Percentiles rank a stretch among this genome's conserved stretches.
phyloP scores from a whole-genome alignment of 1,140 invertebrate genomes.

The Procambarus virginalis region DNA sequence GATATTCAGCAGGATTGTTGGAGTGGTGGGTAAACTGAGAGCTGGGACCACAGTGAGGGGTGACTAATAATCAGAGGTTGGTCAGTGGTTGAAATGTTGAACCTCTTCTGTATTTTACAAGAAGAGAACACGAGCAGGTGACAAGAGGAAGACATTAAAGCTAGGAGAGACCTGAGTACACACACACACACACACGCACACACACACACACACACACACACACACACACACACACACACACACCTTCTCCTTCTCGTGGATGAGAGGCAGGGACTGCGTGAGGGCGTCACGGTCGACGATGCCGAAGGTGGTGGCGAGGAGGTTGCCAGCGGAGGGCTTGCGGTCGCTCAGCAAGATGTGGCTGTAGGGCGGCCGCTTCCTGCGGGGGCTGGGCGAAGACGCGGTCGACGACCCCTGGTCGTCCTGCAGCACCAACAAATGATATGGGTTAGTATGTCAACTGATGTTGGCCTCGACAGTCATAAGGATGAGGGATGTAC shows the following conservation, averaged over 20 bases:
- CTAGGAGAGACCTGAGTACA: too few species aligned
- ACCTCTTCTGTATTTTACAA: too few species aligned
- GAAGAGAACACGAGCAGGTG: too few species aligned
- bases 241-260: slow-evolving; percentile 58
- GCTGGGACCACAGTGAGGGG: too few species aligned
- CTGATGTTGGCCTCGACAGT: too few species aligned
- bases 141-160: too few species aligned
- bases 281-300: slow-evolving; percentile 48
- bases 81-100: too few species aligned
- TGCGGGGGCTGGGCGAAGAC: slow-evolving; percentile 45
- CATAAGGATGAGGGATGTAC: too few species aligned
- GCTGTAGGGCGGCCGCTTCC: slow-evolving; percentile 56
- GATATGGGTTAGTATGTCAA: too few species aligned
- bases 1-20: too few species aligned
- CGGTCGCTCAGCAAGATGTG: slow-evolving; percentile 58
- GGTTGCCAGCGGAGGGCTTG: slow-evolving; percentile 62
- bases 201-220: not conserved
- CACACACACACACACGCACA: not conserved
- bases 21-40: too few species aligned
- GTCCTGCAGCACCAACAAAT: not conserved
- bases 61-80: too few species aligned
- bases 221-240: not conserved
- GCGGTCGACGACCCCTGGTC: slow-evolving; percentile 18
- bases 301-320: slow-evolving; percentile 56
- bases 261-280: slow-evolving; percentile 59